phyloP scores from a whole-genome alignment of 2,888 invertebrate genomes.

The Lysandra bellargus region DNA sequence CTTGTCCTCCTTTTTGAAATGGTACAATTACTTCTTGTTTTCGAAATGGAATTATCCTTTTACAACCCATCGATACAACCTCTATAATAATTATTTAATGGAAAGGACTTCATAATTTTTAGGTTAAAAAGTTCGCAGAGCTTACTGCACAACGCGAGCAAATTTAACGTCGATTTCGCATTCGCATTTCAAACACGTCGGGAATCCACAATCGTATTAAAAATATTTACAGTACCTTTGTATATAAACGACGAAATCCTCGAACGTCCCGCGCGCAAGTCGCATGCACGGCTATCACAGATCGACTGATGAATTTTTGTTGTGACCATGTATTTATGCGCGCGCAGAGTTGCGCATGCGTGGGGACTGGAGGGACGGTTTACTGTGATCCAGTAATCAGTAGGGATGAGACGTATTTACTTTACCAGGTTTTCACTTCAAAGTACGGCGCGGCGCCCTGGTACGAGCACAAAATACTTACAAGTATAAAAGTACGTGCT shows the following conservation, averaged over 20 bases:
- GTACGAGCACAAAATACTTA: no score
- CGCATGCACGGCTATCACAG: constrained; percentile 48
- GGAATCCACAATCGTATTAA: constrained; percentile 34
- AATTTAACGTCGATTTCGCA: constrained; percentile 44
- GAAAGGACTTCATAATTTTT: neutral
- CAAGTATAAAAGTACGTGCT: no score
- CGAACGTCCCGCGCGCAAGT: constrained; percentile 49
- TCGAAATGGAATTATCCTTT: neutral
- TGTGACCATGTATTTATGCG: constrained; percentile 70
- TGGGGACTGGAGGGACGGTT: constrained; percentile 57
- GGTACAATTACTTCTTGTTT: neutral
- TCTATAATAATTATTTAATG: constrained; percentile 4
- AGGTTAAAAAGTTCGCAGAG: constrained; percentile 42
- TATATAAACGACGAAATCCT: constrained; percentile 43
- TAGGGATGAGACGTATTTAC: no score
- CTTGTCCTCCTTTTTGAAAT: neutral
- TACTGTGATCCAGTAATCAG: constrained; percentile 39
- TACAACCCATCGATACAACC: neutral
- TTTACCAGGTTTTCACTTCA: no score
- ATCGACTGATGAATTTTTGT: constrained; percentile 67
- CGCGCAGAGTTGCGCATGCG: constrained; percentile 73
- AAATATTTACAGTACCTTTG: constrained; percentile 45
- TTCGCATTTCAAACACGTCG: constrained; percentile 47
- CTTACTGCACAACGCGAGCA: constrained; percentile 39
- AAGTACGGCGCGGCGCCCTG: no score